These are phyloP conservation scores for Callipepla californica DNA, from an alignment of 2,113 vertebrate genomes.

Conservation along the genomic window DNA sequence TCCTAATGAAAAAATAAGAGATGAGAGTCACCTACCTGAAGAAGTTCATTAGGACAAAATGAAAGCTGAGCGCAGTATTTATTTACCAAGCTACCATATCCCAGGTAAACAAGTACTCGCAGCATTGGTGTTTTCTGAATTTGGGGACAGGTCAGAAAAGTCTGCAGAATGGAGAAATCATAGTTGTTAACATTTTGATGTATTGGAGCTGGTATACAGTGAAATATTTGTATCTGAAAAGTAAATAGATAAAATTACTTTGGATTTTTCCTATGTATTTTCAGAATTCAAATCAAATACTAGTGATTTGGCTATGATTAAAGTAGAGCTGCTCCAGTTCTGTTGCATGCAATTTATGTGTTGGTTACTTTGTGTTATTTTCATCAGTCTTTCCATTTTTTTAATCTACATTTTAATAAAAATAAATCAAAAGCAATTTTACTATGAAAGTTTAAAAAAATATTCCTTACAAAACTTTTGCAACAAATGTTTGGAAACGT, in stretches of 20 bases:
- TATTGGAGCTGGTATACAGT: neutral
- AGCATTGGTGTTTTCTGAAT: conserved; percentile 68
- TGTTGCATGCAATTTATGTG: neutral
- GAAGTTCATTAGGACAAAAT: conserved; percentile 74
- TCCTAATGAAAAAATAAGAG: neutral
- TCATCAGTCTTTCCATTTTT: neutral
- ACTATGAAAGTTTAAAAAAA: neutral
- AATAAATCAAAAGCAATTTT: neutral
- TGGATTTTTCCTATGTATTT: neutral
- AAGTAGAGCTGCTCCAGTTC: neutral
- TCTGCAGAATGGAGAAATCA: conserved; percentile 65
- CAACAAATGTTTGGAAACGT: neutral
- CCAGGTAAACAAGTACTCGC: conserved; percentile 77
- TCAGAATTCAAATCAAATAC: neutral
- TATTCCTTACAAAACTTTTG: neutral
- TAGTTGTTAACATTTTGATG: neutral
- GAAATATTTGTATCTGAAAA: neutral
- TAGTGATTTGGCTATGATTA: neutral
- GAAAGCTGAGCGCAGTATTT: conserved; percentile 77
- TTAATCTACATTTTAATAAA: neutral
- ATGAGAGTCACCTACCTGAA: conserved; percentile 81
- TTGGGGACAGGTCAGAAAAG: conserved; percentile 78
- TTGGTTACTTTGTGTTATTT: neutral
- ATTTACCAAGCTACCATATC: conserved; percentile 86
- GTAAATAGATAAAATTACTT: neutral